Percentiles rank a stretch among this genome's conserved stretches.
Evolutionary conservation across 1,140 invertebrate genomes (phyloP).

Genomic region (Chymomyza costata): DNA sequence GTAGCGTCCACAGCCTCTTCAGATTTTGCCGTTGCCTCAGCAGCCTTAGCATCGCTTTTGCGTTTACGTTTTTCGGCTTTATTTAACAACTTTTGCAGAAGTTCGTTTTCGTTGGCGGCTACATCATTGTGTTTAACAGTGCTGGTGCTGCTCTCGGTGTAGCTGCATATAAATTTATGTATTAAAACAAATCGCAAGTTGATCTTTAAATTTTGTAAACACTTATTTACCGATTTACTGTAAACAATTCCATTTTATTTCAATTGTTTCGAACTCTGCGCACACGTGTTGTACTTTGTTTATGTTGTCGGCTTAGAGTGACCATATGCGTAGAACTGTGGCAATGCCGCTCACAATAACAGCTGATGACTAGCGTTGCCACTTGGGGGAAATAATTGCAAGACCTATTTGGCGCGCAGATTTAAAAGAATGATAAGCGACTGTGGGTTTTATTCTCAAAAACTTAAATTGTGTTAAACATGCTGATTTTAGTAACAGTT

Average conservation of each 20-base stretch:
- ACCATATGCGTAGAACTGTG: constrained; percentile 9
- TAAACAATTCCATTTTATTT: constrained; percentile 71
- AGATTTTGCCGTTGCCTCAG: constrained; percentile 11
- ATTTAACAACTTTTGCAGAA: constrained; percentile 78
- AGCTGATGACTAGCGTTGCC: background rate
- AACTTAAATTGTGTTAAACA: no score
- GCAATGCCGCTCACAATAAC: constrained; percentile 7
- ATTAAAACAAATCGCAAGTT: background rate
- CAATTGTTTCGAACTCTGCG: constrained; percentile 8
- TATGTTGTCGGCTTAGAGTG: constrained; percentile 44
- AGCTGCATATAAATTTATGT: constrained; percentile 13
- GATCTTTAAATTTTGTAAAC: background rate
- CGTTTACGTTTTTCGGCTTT: constrained; percentile 68
- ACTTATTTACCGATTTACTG: constrained; percentile 60
- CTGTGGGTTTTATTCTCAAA: no score
- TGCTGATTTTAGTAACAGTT: no score
- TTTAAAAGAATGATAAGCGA: no score
- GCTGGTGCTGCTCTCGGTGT: constrained; percentile 36
- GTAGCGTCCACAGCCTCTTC: constrained; percentile 1
- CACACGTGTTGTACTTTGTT: constrained; percentile 58
- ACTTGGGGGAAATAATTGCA: no score
- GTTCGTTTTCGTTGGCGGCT: constrained; percentile 75
- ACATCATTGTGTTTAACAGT: background rate
- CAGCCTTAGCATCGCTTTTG: constrained; percentile 34
- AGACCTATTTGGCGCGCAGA: background rate